Conservation (phyloP, 2,888 invertebrate species). For the Tanytarsus gracilentus region DNA sequence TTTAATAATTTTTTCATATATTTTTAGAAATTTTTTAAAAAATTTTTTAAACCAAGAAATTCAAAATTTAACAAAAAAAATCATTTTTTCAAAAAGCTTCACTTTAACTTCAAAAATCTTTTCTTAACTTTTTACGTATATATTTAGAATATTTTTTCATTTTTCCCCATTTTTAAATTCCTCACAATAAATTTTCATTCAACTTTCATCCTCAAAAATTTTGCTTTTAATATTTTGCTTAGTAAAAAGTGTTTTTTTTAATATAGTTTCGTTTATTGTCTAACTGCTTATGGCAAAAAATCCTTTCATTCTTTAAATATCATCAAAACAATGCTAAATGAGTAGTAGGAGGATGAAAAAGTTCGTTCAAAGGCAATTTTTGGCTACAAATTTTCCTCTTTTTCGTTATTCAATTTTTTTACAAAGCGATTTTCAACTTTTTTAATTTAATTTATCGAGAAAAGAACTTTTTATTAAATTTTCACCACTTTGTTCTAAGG, state of each 20-base stretch:
- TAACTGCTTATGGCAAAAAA: not conserved
- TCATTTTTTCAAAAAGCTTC: not conserved
- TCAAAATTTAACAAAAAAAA: not conserved
- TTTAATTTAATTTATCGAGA: not conserved
- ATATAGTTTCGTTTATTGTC: constrained; percentile 3
- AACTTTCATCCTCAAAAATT: no score
- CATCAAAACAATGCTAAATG: not conserved
- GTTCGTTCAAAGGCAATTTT: constrained; percentile 23
- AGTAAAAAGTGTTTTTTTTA: not conserved
- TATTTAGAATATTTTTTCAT: not conserved
- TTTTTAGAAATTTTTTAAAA: not conserved
- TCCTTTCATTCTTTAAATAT: not conserved
- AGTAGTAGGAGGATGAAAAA: not conserved
- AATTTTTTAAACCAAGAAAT: not conserved
- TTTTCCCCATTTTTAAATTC: not conserved
- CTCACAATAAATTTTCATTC: no score
- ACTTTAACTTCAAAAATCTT: no score
- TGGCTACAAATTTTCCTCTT: constrained; percentile 17
- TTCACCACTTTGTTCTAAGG: not conserved
- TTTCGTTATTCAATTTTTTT: not conserved
- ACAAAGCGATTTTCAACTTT: not conserved
- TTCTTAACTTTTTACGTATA: constrained; percentile 3
- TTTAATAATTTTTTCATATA: not conserved
- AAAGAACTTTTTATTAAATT: not conserved
- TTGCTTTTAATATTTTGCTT: not conserved